A percentile compares a stretch with the other conserved stretches of the same genome.
Evolutionary conservation across 2,113 vertebrate genomes (phyloP).

Genomic region (Struthidea cinerea): DNA sequence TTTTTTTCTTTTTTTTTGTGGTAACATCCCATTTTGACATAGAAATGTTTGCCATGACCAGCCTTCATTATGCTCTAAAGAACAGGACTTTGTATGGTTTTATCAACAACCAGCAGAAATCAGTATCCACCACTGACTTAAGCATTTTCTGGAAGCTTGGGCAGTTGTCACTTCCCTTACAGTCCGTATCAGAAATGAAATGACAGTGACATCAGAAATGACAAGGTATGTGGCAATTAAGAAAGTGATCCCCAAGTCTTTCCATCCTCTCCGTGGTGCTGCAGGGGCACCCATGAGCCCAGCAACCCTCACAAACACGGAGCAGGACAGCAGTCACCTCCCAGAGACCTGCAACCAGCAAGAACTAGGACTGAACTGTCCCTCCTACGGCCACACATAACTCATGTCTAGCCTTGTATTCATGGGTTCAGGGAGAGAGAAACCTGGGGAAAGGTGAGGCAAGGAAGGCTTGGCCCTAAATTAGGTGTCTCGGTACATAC

Average conservation of each 20-base stretch:
- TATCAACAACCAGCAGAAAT: neutral
- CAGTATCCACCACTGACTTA: neutral
- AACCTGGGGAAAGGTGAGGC: fast-evolving
- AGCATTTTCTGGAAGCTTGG: neutral
- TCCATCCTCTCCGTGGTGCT: neutral
- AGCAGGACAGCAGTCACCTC: neutral
- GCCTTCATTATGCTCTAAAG: neutral
- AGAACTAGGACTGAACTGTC: fast-evolving
- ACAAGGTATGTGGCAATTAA: neutral
- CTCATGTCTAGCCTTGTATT: neutral
- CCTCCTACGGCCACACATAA: neutral
- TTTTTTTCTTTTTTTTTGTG: neutral
- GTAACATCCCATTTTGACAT: neutral
- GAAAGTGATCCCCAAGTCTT: neutral
- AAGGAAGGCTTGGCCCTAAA: neutral
- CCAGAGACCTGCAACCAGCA: neutral
- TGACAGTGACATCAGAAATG: neutral
- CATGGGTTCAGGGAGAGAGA: neutral
- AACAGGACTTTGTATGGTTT: neutral
- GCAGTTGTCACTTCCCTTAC: neutral
- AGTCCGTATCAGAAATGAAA: neutral
- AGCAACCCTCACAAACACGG: fast-evolving
- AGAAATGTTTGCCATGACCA: neutral
- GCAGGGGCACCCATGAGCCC: neutral
- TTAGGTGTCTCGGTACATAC: neutral